A percentile compares a stretch with the other conserved stretches of the same genome.
These are phyloP conservation scores for Brenthis daphne DNA, from an alignment of 2,888 invertebrate species.

Conservation along the genomic window DNA sequence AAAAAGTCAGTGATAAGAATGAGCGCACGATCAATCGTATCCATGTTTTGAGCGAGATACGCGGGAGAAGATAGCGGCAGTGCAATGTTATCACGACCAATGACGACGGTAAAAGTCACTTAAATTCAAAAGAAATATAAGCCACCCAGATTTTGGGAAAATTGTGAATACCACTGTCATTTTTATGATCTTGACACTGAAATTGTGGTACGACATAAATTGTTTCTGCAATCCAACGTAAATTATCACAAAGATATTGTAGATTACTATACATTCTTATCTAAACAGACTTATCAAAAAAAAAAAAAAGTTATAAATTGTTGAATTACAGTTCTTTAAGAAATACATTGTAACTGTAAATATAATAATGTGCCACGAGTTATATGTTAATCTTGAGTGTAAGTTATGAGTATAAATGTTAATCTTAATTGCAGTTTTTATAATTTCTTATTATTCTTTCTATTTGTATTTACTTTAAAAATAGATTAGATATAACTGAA, in stretches of 20 bases:
- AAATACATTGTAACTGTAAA: conserved; percentile 15
- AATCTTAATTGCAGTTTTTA: conserved; percentile 14
- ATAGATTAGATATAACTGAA: too few species aligned
- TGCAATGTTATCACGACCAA: conserved; percentile 66
- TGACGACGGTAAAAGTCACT: conserved; percentile 61
- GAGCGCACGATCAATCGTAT: conserved; percentile 70
- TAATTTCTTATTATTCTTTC: conserved; percentile 2
- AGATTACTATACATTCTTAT: conserved; percentile 26
- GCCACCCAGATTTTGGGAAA: conserved; percentile 24
- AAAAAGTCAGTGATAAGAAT: conserved; percentile 66
- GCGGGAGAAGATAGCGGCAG: conserved; percentile 56
- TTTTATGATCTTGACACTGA: conserved; percentile 23
- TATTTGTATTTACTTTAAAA: too few species aligned
- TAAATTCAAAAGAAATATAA: conserved; percentile 40
- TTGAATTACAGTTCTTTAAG: conserved; percentile 29
- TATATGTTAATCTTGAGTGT: conserved; percentile 5
- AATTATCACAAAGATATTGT: conserved; percentile 24
- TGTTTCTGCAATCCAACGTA: conserved; percentile 13
- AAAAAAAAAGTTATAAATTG: conserved; percentile 20
- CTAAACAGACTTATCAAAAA: conserved; percentile 28
- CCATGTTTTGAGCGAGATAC: conserved; percentile 58
- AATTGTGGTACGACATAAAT: neutral
- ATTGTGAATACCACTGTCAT: conserved; percentile 13
- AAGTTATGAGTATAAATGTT: neutral
- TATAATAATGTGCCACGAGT: neutral